These are phyloP conservation scores for Zophobas morio DNA, from an alignment of 1,140 invertebrate genomes.

Conservation along the genomic window DNA sequence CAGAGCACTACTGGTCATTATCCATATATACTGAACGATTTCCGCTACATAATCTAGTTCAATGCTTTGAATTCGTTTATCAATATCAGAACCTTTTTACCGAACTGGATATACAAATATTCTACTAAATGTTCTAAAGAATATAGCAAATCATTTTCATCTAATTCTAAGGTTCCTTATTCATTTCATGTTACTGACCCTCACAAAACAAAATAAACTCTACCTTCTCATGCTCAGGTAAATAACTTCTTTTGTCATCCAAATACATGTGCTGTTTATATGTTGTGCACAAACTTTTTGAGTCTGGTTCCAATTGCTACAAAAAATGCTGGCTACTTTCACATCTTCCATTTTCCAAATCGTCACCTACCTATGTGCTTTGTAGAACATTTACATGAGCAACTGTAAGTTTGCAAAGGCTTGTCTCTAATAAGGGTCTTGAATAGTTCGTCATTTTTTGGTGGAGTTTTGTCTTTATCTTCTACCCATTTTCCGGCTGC, in stretches of 20 bases:
- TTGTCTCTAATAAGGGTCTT: slow-evolving; percentile 17
- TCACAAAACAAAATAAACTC: slow-evolving; percentile 24
- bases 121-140: slow-evolving; percentile 16
- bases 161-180: slow-evolving; percentile 31
- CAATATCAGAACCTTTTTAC: slow-evolving; percentile 22
- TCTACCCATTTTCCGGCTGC: slow-evolving; percentile 19
- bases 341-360: slow-evolving; percentile 17
- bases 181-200: slow-evolving; percentile 15
- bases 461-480: slow-evolving; percentile 17
- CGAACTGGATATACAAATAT: slow-evolving; percentile 32
- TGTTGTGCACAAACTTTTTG: slow-evolving; percentile 4
- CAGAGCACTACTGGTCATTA: slow-evolving; percentile 4
- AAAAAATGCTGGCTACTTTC: slow-evolving; percentile 3
- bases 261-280: slow-evolving; percentile 34
- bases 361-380: slow-evolving; percentile 4
- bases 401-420: slow-evolving; percentile 11
- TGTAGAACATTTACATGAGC: background rate
- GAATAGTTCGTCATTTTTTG: slow-evolving; percentile 29
- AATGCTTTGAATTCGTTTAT: slow-evolving; percentile 21
- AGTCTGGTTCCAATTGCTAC: slow-evolving; percentile 1
- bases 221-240: slow-evolving; percentile 17
- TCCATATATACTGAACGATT: slow-evolving; percentile 10
- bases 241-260: slow-evolving; percentile 22
- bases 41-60: background rate
- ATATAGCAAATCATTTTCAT: slow-evolving; percentile 26